Percentiles rank a stretch among this genome's conserved stretches.
These are phyloP conservation scores for Dinoponera quadriceps DNA, from an alignment of 1,140 invertebrate species.

Conservation along the genomic window DNA sequence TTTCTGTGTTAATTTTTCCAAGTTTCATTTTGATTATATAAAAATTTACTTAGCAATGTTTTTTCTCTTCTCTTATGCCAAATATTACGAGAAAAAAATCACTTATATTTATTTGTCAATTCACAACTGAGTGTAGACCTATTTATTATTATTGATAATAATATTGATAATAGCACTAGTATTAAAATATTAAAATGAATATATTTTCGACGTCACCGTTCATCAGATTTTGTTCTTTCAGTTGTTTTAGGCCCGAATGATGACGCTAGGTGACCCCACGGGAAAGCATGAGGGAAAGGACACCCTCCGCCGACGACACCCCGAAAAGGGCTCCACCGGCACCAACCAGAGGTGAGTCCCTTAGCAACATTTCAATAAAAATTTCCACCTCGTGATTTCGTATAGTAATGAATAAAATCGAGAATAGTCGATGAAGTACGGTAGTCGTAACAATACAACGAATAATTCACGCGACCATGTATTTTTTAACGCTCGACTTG, in stretches of 20 bases:
- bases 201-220: background rate
- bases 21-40: no score
- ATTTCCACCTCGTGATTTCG: background rate
- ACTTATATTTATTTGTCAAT: background rate
- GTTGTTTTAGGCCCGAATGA: constrained; percentile 75
- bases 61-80: no score
- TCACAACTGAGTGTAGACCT: background rate
- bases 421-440: no score
- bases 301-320: constrained; percentile 84
- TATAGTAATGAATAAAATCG: no score
- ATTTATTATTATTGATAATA: background rate
- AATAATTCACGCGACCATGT: no score
- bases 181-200: background rate
- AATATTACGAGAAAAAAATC: background rate
- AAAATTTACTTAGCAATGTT: no score
- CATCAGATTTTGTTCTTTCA: background rate
- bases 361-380: background rate
- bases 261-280: constrained; percentile 78
- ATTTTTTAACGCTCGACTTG: no score
- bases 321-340: constrained; percentile 84
- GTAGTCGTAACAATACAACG: no score
- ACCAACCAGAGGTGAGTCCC: constrained; percentile 82
- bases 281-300: constrained; percentile 84
- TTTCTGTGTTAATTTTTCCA: no score
- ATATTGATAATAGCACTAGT: background rate